phyloP scores from a whole-genome alignment of 1,140 invertebrate species.

The Diploscapter pachys region DNA sequence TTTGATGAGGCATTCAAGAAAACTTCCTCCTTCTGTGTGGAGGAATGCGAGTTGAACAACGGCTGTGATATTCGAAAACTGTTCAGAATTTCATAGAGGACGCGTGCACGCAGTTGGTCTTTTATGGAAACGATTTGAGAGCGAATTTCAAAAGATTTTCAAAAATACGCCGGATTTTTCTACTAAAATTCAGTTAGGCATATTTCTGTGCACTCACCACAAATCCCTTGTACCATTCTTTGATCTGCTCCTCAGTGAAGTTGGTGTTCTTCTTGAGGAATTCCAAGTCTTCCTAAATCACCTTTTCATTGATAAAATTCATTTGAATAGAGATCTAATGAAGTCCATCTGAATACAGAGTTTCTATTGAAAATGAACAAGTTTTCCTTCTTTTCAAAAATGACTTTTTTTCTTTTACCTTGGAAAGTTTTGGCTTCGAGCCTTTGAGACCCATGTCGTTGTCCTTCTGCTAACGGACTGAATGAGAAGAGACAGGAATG shows the following conservation, averaged over 20 bases:
- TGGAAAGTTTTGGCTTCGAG: conserved; percentile 69
- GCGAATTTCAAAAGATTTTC: conserved; percentile 18
- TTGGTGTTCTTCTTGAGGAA: conserved; percentile 83
- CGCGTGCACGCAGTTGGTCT: neutral
- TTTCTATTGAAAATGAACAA: too few relatives aligned
- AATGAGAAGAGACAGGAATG: too few relatives aligned
- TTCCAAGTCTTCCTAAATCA: conserved; percentile 77
- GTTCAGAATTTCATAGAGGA: neutral
- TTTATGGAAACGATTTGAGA: conserved; percentile 13
- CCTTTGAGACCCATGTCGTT: conserved; percentile 54
- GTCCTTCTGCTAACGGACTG: too few relatives aligned
- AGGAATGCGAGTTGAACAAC: too few relatives aligned
- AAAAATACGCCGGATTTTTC: neutral
- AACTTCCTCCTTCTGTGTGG: too few relatives aligned
- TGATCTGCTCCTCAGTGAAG: conserved; percentile 92
- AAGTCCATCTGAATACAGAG: too few relatives aligned
- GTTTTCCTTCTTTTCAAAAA: too few relatives aligned
- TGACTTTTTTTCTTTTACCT: conserved; percentile 58
- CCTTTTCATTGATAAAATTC: too few relatives aligned
- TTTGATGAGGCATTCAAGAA: too few relatives aligned
- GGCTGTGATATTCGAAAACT: neutral
- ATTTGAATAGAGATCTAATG: too few relatives aligned
- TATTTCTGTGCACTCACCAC: conserved; percentile 51
- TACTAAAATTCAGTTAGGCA: too few relatives aligned
- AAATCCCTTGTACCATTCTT: conserved; percentile 86